phyloP scores from a whole-genome alignment of 2,113 vertebrate genomes.

The Geothlypis trichas region DNA sequence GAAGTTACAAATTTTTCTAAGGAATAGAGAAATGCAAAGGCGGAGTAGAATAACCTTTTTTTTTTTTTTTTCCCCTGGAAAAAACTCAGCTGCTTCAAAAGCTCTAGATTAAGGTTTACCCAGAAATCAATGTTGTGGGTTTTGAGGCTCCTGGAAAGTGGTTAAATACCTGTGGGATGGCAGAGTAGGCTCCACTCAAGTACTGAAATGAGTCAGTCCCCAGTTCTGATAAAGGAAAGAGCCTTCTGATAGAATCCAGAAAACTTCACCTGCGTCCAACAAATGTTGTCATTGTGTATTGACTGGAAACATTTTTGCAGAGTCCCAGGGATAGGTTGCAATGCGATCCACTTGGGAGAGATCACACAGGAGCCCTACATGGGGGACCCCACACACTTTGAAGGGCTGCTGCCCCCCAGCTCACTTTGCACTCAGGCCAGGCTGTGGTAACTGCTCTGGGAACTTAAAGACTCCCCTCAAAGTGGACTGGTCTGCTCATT shows the following conservation, averaged over 20 bases:
- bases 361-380: fast-evolving
- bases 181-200: neutral
- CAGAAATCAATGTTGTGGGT: neutral
- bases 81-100: neutral
- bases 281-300: neutral
- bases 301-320: neutral
- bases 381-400: neutral
- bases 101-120: neutral
- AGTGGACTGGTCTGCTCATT: neutral
- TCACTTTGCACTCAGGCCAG: neutral
- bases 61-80: neutral
- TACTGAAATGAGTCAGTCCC: neutral
- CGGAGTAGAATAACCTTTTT: neutral
- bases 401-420: neutral
- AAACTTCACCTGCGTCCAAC: neutral
- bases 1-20: neutral
- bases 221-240: neutral
- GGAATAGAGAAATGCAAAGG: neutral
- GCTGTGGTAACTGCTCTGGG: neutral
- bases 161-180: neutral
- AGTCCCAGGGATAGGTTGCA: neutral
- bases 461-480: neutral
- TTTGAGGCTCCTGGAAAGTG: neutral
- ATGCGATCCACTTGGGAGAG: fast-evolving
- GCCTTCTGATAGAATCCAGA: neutral